These are phyloP conservation scores for Drosophila erecta DNA, from an alignment of 1,140 invertebrate species.

Conservation along the genomic window DNA sequence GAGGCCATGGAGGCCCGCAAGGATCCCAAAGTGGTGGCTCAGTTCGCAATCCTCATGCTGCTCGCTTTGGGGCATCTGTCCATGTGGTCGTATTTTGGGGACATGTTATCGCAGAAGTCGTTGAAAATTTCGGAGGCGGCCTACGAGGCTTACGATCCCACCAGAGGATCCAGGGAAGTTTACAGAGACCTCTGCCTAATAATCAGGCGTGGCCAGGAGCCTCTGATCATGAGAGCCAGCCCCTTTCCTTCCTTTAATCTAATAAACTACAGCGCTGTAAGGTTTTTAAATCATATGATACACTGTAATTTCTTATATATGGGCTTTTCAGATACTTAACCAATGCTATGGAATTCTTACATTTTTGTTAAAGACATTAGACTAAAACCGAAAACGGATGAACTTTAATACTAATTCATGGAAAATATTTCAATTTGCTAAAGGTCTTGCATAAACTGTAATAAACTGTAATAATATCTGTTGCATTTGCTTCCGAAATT, in stretches of 20 bases:
- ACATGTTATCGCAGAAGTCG: conserved; percentile 43
- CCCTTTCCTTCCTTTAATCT: conserved; percentile 55
- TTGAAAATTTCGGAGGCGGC: conserved; percentile 32
- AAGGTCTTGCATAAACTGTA: no score
- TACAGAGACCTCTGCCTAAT: conserved; percentile 40
- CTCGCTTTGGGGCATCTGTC: conserved; percentile 27
- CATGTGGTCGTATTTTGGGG: conserved; percentile 41
- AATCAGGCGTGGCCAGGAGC: conserved; percentile 24
- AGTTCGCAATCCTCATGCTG: conserved; percentile 47
- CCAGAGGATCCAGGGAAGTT: background rate
- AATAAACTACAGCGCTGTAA: conserved; percentile 40
- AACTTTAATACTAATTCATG: background rate
- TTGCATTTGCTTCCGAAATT: no score
- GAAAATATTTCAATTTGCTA: no score
- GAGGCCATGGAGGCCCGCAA: conserved; percentile 28
- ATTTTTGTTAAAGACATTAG: conserved; percentile 43
- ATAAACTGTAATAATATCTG: no score
- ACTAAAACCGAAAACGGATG: conserved; percentile 6
- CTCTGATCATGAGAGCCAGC: conserved; percentile 24
- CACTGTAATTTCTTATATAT: background rate
- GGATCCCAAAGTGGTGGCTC: conserved; percentile 24
- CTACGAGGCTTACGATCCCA: conserved; percentile 34
- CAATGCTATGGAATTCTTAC: conserved; percentile 59
- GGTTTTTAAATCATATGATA: background rate
- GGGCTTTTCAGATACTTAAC: conserved; percentile 43